Evolutionary conservation across 1,140 invertebrate species (phyloP).

Genomic region (Grapholita molesta): DNA sequence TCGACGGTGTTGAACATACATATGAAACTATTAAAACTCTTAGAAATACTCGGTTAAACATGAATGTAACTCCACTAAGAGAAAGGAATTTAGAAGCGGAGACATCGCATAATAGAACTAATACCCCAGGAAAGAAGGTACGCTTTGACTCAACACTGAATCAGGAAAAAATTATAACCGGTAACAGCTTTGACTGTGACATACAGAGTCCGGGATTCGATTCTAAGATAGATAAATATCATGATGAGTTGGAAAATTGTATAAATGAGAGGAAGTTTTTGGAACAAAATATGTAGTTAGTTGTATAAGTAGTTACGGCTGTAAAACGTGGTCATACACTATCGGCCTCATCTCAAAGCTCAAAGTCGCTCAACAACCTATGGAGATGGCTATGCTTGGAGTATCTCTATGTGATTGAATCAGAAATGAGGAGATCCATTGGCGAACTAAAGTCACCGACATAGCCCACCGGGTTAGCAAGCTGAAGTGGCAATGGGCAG

Average conservation of each 20-base stretch:
- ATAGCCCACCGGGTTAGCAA: no score
- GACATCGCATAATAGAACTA: conserved; percentile 46
- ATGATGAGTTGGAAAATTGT: conserved; percentile 76
- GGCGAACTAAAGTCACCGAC: no score
- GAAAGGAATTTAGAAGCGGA: conserved; percentile 50
- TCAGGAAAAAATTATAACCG: conserved; percentile 72
- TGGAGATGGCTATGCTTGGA: no score
- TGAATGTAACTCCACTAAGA: conserved; percentile 65
- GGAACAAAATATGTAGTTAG: conserved; percentile 65
- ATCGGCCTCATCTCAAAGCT: no score
- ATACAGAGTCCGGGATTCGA: conserved; percentile 67
- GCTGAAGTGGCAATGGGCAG: no score
- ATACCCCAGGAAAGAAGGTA: conserved; percentile 68
- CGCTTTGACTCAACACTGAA: conserved; percentile 75
- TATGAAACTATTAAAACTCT: conserved; percentile 70
- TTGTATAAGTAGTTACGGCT: no score
- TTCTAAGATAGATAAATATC: conserved; percentile 71
- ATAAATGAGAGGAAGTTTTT: conserved; percentile 75
- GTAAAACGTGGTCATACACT: no score
- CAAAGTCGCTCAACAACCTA: no score
- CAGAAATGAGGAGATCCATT: no score
- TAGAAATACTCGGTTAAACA: conserved; percentile 62
- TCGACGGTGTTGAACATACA: conserved; percentile 56
- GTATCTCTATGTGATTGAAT: no score
- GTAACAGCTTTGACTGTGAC: conserved; percentile 69